Evolutionary conservation across 1,140 invertebrate species (phyloP).

Genomic region (Centruroides sculpturatus): DNA sequence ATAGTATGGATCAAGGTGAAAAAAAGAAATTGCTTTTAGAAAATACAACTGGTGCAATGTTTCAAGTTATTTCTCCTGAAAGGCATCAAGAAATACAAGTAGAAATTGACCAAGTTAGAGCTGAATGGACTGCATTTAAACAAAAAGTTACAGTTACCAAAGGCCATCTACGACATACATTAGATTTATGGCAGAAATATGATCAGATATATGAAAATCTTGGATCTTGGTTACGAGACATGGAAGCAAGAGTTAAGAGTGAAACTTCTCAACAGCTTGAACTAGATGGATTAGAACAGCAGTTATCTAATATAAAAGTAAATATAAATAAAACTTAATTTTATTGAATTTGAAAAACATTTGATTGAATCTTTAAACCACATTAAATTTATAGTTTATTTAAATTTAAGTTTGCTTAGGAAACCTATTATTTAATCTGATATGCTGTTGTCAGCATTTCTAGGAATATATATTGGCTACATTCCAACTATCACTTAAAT

Average conservation of each 20-base stretch:
- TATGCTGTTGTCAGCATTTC: too few relatives aligned
- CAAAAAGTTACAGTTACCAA: constrained; percentile 51
- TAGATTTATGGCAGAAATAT: constrained; percentile 63
- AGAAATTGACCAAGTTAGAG: constrained; percentile 31
- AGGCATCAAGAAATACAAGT: constrained; percentile 17
- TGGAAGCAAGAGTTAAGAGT: constrained; percentile 57
- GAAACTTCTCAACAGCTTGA: constrained; percentile 38
- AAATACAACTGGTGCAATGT: constrained; percentile 15
- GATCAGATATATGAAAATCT: constrained; percentile 59
- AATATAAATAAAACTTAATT: background rate
- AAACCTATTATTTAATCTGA: too few relatives aligned
- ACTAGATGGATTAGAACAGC: constrained; percentile 9
- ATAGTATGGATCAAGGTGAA: constrained; percentile 40
- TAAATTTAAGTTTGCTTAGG: too few relatives aligned
- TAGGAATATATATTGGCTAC: too few relatives aligned
- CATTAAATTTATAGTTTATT: too few relatives aligned
- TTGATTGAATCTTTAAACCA: too few relatives aligned
- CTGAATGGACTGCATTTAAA: constrained; percentile 52
- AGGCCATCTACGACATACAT: constrained; percentile 48
- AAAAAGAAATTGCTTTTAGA: constrained; percentile 20
- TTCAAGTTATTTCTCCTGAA: constrained; percentile 18
- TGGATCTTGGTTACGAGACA: constrained; percentile 68
- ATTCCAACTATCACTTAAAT: too few relatives aligned
- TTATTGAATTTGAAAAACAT: too few relatives aligned
- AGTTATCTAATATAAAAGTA: constrained; percentile 3